Evolutionary conservation across 1,140 invertebrate species (phyloP).

Genomic region (Ostrea edulis): DNA sequence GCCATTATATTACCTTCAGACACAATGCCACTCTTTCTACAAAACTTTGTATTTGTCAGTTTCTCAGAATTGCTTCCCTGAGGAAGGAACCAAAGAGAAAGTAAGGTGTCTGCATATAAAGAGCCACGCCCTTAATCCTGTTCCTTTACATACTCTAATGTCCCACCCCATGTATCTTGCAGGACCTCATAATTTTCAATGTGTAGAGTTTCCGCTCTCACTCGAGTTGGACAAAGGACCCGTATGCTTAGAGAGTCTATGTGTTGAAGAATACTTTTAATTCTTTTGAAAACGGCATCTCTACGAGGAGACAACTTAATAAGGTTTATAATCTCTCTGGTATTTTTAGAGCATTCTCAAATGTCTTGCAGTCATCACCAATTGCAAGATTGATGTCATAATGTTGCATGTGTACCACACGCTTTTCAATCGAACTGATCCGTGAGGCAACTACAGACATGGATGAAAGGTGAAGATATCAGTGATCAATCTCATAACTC

Average conservation of each 20-base stretch:
- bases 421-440: too few species aligned
- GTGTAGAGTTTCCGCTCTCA: too few species aligned
- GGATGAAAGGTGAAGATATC: too few species aligned
- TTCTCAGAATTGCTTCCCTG: constrained; percentile 5
- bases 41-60: constrained; percentile 14
- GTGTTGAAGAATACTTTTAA: background rate
- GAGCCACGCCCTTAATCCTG: constrained; percentile 1
- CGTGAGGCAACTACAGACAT: too few species aligned
- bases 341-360: too few species aligned
- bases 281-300: background rate
- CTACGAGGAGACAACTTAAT: background rate
- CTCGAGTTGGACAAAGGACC: constrained; percentile 43
- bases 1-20: background rate
- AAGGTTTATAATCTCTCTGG: too few species aligned
- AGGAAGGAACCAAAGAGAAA: constrained; percentile 38
- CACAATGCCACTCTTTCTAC: background rate
- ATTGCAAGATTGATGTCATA: too few species aligned
- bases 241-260: constrained; percentile 39
- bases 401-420: too few species aligned
- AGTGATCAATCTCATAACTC: too few species aligned
- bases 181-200: constrained; percentile 42
- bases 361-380: too few species aligned
- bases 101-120: constrained; percentile 39
- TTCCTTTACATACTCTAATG: constrained; percentile 15
- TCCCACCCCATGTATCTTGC: constrained; percentile 45